A percentile compares a stretch with the other conserved stretches of the same genome.
These are phyloP conservation scores for Philopedon plagiatum DNA, from an alignment of 2,888 invertebrate genomes.

Conservation along the genomic window DNA sequence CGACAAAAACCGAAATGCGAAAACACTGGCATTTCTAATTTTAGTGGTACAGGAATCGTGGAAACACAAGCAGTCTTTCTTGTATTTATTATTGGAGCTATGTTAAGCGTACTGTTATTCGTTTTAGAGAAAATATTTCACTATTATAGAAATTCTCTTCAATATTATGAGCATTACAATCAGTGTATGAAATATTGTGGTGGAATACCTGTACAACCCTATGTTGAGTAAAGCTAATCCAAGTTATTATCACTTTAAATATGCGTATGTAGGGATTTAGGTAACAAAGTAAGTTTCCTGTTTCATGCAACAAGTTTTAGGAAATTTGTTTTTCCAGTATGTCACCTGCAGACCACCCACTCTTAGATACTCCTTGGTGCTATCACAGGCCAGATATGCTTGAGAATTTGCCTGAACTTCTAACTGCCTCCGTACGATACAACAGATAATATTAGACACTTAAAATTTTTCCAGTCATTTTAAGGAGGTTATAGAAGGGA, in stretches of 20 bases:
- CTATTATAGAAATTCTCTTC: not conserved
- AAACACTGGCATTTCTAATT: not conserved
- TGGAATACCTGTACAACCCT: not conserved
- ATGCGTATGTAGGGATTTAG: too few species aligned
- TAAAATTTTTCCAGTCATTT: too few species aligned
- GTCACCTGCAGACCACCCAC: too few species aligned
- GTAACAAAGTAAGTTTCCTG: too few species aligned
- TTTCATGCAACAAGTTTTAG: too few species aligned
- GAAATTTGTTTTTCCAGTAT: too few species aligned
- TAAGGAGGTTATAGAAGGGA: too few species aligned
- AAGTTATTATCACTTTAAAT: not conserved
- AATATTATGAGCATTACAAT: slow-evolving; percentile 13
- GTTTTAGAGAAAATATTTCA: not conserved
- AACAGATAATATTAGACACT: too few species aligned
- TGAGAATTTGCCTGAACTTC: too few species aligned
- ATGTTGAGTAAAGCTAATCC: not conserved
- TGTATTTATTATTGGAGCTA: not conserved
- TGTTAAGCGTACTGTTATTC: slow-evolving; percentile 3
- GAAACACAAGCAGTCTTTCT: slow-evolving; percentile 15
- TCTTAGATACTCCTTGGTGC: too few species aligned
- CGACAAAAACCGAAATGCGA: slow-evolving; percentile 23
- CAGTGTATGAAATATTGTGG: not conserved
- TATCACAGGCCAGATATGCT: too few species aligned
- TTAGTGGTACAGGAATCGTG: slow-evolving; percentile 21
- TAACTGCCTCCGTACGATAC: too few species aligned